Percentiles rank a stretch among this genome's conserved stretches.
Evolutionary conservation across 2,797 vertebrate genomes (phyloP).

Genomic region (Mionectes olivaceus): DNA sequence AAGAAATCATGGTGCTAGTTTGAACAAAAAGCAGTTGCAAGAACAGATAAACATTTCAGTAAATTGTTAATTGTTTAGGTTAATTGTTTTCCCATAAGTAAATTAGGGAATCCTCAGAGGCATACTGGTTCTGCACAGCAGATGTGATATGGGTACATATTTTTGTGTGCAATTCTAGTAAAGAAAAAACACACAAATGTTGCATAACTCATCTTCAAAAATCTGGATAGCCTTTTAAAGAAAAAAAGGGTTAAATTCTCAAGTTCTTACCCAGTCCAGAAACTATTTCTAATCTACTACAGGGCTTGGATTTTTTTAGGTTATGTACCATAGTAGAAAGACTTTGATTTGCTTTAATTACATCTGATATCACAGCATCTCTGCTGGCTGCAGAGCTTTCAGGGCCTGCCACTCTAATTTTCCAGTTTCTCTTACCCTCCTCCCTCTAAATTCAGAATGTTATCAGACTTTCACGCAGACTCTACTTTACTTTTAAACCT

Average conservation of each 20-base stretch:
- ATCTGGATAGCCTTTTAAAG: not conserved
- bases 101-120: not conserved
- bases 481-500: not conserved
- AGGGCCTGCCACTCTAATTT: not conserved
- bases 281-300: not conserved
- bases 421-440: not conserved
- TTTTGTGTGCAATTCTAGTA: not conserved
- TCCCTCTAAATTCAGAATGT: not conserved
- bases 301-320: not conserved
- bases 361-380: not conserved
- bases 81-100: not conserved
- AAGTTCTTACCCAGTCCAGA: not conserved
- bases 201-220: not conserved
- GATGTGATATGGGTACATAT: not conserved
- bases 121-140: not conserved
- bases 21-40: not conserved
- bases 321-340: not conserved
- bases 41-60: not conserved
- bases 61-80: not conserved
- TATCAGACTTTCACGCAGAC: not conserved
- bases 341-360: constrained; percentile 4
- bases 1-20: not conserved
- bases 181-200: not conserved
- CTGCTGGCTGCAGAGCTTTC: not conserved
- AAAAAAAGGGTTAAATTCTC: not conserved